Evolutionary conservation across 2,113 vertebrate genomes (phyloP), one percentile per base, ranked within the genome.

Genomic region (Shinisaurus crocodilurus): DNA sequence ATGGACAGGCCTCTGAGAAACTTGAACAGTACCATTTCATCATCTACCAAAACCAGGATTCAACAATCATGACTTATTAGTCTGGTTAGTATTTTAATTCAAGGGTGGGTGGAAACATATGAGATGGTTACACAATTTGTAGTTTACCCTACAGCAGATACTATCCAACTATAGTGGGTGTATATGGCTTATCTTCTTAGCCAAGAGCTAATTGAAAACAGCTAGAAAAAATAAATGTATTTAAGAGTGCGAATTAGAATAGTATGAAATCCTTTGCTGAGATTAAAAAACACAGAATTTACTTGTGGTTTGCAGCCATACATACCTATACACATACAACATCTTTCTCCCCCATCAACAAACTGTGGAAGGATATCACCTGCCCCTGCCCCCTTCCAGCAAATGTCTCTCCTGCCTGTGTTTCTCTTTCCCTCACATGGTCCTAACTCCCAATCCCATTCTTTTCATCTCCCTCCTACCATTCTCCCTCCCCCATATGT

Each of bases 161-260:
- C 67, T 91, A 95, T 94, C 91, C 91, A 89, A 86, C 40, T 75
- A 93, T 88, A 85, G 87, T 0, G 0, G 67, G 48, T 85, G 70
- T 54, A 88, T 90, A 74, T 89, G 90, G 63, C 86, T 79, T 63
- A 87, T 83, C 25, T 93, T 86, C 85, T 0, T 54, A 94, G 92
- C 81, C 94, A 92, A 86, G 86, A 88, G 5, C 94, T 96, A 93
- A 92, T 84, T 93, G 94, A 96, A 96, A 16, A 70, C 80, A 40
- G 90, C 29, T 81, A 10, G 13, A 88, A 81, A 15, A 50, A 10
- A 76, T 27, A 6, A 43, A 63, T 69, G 23, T 32, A 40, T 84
- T 40, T 45, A 27, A 69, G 40, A 43, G 16, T 84, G 10, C 32
- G 60, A 69, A 67, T 45, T 45, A 29, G 9, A 80, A 69, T 37